phyloP scores from a whole-genome alignment of 2,113 vertebrate genomes.

The Copsychus sechellarum region DNA sequence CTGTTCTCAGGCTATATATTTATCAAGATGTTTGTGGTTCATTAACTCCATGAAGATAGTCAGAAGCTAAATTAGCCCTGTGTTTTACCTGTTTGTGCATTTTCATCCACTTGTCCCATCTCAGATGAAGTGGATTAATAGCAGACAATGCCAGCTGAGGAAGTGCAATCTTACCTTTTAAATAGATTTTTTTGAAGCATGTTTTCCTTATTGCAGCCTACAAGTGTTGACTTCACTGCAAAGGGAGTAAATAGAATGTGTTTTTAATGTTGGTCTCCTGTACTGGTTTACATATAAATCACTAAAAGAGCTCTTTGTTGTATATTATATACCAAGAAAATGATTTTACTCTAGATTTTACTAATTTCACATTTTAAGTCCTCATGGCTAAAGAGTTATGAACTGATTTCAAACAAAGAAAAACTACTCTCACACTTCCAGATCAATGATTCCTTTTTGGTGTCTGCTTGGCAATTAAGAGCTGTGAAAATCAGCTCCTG shows the following conservation, averaged over 20 bases:
- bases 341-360: background rate
- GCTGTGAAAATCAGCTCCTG: background rate
- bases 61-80: background rate
- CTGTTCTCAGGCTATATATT: background rate
- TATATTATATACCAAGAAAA: background rate
- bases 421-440: background rate
- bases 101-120: background rate
- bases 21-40: background rate
- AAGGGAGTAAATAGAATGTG: background rate
- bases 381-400: background rate
- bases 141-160: background rate
- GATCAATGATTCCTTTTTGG: background rate
- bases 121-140: background rate
- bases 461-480: background rate
- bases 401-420: background rate
- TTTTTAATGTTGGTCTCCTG: background rate
- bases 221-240: background rate
- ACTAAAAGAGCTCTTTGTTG: background rate
- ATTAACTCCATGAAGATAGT: background rate
- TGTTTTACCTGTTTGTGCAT: background rate
- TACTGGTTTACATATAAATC: background rate
- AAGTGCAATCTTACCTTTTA: background rate
- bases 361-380: background rate
- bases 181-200: background rate
- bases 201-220: background rate